Percentiles rank a stretch among this genome's conserved stretches.
Conservation (phyloP, 2,888 invertebrate species). For the Argyresthia goedartella region DNA sequence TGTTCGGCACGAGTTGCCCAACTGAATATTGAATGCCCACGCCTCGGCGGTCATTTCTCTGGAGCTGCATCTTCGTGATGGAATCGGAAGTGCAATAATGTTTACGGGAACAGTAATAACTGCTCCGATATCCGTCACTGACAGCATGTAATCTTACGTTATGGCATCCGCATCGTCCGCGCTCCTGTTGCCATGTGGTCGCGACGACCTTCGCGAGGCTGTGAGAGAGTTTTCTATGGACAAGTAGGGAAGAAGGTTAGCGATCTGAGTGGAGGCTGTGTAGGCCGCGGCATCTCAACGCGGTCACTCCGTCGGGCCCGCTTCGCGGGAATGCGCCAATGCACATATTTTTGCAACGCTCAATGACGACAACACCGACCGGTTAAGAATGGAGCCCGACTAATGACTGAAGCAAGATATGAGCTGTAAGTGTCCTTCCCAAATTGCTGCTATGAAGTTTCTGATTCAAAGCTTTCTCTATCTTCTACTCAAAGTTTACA, state of each 20-base stretch:
- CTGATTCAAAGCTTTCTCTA: background rate
- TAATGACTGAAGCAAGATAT: constrained; percentile 10
- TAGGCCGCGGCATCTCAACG: constrained; percentile 20
- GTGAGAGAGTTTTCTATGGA: constrained; percentile 13
- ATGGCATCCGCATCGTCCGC: constrained; percentile 5
- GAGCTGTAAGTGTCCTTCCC: constrained; percentile 3
- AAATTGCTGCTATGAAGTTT: constrained; percentile 5
- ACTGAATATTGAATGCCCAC: constrained; percentile 1
- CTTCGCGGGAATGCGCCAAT: constrained; percentile 6
- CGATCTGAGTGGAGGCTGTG: constrained; percentile 12
- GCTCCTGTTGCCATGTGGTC: constrained; percentile 16
- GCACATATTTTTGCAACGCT: constrained; percentile 7
- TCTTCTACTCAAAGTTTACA: background rate
- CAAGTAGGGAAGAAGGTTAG: constrained; percentile 32
- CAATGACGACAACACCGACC: constrained; percentile 8
- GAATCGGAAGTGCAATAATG: constrained; percentile 4
- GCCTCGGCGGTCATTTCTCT: background rate
- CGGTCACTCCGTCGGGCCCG: constrained; percentile 7
- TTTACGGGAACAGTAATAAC: constrained; percentile 12
- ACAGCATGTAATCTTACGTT: background rate
- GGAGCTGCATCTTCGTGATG: background rate
- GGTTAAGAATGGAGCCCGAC: constrained; percentile 6
- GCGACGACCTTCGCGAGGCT: constrained; percentile 6
- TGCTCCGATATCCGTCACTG: background rate
- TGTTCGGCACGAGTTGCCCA: constrained; percentile 12